Evolutionary conservation across 2,113 vertebrate species (phyloP).

Genomic region (Hippocampus barbouri): DNA sequence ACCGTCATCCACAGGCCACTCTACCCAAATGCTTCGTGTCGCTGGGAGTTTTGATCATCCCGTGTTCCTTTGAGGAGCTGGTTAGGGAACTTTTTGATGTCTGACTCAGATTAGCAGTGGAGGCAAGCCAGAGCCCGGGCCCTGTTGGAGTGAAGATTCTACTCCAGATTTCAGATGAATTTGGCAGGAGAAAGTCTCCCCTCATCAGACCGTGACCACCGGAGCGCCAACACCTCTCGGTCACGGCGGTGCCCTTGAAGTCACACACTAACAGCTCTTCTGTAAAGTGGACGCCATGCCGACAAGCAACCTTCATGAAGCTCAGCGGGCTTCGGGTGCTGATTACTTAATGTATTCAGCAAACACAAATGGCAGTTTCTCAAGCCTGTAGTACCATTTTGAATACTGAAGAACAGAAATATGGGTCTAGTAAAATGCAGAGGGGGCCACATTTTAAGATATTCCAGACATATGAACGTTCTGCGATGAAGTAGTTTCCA

Average conservation of each 20-base stretch:
- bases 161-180: constrained; percentile 1
- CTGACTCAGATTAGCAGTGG: constrained; percentile 40
- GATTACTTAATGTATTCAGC: background rate
- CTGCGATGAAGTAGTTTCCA: too few relatives aligned
- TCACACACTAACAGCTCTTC: constrained; percentile 32
- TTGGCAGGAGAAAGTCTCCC: constrained; percentile 10
- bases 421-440: background rate
- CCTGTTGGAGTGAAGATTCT: background rate
- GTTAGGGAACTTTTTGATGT: constrained; percentile 21
- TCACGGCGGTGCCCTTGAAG: constrained; percentile 59
- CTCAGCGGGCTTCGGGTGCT: background rate
- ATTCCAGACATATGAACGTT: background rate
- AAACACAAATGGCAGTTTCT: background rate
- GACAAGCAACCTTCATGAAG: constrained; percentile 9
- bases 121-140: constrained; percentile 16
- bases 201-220: constrained; percentile 44
- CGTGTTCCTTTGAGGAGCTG: constrained; percentile 14
- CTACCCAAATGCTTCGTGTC: constrained; percentile 12
- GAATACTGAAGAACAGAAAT: background rate
- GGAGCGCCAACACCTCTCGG: constrained; percentile 6
- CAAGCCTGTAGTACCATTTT: background rate
- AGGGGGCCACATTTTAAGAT: background rate
- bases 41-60: constrained; percentile 35
- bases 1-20: constrained; percentile 30
- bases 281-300: constrained; percentile 12